phyloP scores from a whole-genome alignment of 2,888 invertebrate genomes.

The Elmis aenea region DNA sequence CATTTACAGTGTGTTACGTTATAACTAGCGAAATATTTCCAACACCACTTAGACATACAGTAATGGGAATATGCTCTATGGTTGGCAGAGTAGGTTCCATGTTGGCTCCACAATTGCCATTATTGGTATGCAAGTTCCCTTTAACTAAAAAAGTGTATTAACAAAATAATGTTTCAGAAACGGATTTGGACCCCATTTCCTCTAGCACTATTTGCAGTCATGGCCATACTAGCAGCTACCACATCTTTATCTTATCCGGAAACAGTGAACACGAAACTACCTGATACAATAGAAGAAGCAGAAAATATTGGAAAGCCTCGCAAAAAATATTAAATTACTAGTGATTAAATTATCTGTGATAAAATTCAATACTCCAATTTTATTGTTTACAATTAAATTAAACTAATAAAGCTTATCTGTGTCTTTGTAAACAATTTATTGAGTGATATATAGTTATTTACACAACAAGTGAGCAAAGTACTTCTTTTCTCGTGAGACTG shows the following conservation, averaged over 20 bases:
- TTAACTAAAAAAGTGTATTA: too few relatives aligned
- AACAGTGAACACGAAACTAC: conserved; percentile 59
- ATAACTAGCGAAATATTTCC: conserved; percentile 67
- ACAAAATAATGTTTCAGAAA: conserved; percentile 27
- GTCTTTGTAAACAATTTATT: too few relatives aligned
- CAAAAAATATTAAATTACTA: too few relatives aligned
- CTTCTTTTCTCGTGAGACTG: too few relatives aligned
- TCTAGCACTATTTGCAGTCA: conserved; percentile 58
- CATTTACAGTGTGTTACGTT: conserved; percentile 61
- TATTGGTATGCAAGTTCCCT: conserved; percentile 58
- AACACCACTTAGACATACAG: conserved; percentile 56
- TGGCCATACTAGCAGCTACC: conserved; percentile 57
- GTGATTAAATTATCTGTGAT: too few relatives aligned
- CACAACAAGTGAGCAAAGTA: too few relatives aligned
- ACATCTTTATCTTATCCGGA: conserved; percentile 64
- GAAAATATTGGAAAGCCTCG: conserved; percentile 51
- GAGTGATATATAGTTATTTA: too few relatives aligned
- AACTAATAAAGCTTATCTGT: too few relatives aligned
- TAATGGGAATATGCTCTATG: conserved; percentile 62
- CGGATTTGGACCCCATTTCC: conserved; percentile 51
- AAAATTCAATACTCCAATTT: too few relatives aligned
- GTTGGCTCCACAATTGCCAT: conserved; percentile 62
- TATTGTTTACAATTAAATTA: too few relatives aligned
- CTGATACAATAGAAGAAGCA: conserved; percentile 67
- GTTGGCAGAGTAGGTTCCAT: conserved; percentile 61